Percentiles rank a stretch among this genome's conserved stretches.
Conservation (phyloP, 1,140 invertebrate species). For the Adoxophyes honmai region DNA sequence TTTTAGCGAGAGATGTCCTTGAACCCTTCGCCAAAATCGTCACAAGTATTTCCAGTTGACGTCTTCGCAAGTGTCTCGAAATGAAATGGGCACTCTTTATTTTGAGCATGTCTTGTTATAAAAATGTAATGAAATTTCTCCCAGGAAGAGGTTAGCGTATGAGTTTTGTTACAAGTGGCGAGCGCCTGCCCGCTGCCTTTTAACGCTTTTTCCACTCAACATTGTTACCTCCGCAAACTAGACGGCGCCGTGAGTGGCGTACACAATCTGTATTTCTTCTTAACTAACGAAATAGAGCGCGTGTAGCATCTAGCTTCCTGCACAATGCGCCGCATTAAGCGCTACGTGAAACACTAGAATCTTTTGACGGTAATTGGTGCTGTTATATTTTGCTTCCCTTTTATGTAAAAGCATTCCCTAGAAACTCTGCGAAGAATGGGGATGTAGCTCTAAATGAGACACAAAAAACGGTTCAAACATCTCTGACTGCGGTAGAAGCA, state of each 20-base stretch:
- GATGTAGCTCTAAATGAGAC: too few relatives aligned
- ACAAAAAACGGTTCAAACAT: too few relatives aligned
- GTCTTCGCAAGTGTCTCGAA: neutral
- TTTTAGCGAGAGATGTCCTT: neutral
- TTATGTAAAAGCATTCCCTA: too few relatives aligned
- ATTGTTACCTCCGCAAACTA: slow-evolving; percentile 68
- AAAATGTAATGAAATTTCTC: too few relatives aligned
- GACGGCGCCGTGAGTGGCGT: slow-evolving; percentile 48
- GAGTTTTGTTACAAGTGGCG: neutral
- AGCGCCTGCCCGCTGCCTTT: slow-evolving; percentile 26
- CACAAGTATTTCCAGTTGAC: neutral
- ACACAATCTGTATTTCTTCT: slow-evolving; percentile 42
- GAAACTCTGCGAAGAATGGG: too few relatives aligned
- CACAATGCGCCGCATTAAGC: too few relatives aligned
- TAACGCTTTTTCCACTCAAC: slow-evolving; percentile 63
- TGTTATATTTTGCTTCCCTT: too few relatives aligned
- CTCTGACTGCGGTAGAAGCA: too few relatives aligned
- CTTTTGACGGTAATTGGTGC: too few relatives aligned
- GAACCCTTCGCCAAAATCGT: neutral
- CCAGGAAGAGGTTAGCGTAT: neutral
- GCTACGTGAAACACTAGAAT: too few relatives aligned
- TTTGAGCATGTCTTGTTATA: neutral
- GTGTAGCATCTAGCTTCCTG: too few relatives aligned
- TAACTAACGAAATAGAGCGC: slow-evolving; percentile 17
- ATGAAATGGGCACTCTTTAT: neutral